These are phyloP conservation scores for Aleadryas rufinucha DNA, from an alignment of 2,113 vertebrate genomes.

Conservation along the genomic window DNA sequence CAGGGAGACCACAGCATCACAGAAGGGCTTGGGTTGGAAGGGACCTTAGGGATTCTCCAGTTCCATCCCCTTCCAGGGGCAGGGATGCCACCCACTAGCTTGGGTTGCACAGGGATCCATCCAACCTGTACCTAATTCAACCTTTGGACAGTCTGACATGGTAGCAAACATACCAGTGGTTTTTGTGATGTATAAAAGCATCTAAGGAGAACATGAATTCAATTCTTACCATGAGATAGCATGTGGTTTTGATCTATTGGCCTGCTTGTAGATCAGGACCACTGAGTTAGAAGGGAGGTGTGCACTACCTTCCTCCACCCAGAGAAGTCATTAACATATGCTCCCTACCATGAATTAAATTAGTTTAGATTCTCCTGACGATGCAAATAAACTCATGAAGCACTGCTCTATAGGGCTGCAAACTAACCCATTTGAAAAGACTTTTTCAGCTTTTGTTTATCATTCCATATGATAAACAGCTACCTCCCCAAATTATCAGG, in stretches of 20 bases:
- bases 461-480: constrained; percentile 53
- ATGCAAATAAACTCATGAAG: constrained; percentile 48
- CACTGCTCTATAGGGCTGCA: constrained; percentile 23
- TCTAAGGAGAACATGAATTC: background rate
- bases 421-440: constrained; percentile 33
- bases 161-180: background rate
- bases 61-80: background rate
- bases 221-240: background rate
- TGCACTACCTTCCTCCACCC: background rate
- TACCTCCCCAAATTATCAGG: constrained; percentile 52
- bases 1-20: background rate
- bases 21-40: background rate
- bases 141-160: fast-evolving
- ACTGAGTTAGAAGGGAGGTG: background rate
- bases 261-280: background rate
- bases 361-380: constrained; percentile 52
- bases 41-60: background rate
- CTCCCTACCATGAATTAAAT: constrained; percentile 56
- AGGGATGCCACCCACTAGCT: background rate
- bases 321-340: constrained; percentile 20
- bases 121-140: background rate
- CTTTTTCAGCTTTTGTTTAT: constrained; percentile 38
- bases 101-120: background rate
- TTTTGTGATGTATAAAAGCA: background rate
- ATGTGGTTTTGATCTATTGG: background rate